Evolutionary conservation across 2,797 vertebrate genomes (phyloP).

Genomic region (Clarias laeviceps): DNA sequence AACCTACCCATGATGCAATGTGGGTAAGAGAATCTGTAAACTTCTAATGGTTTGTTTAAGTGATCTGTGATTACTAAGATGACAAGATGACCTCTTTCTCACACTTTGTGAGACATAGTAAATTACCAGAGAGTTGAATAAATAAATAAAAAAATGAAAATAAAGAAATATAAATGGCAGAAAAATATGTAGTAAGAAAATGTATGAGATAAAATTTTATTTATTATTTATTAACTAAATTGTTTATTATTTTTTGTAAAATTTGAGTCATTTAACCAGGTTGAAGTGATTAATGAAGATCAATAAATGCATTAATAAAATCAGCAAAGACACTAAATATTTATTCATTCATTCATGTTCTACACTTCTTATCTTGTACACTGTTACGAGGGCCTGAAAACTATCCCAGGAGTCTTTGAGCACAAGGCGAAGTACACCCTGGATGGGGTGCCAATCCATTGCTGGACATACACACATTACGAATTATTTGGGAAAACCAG

Average conservation of each 20-base stretch:
- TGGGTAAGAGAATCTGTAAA: neutral
- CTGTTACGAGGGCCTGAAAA: no score
- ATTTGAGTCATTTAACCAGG: neutral
- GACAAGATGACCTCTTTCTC: neutral
- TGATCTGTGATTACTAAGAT: neutral
- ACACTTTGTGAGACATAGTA: neutral
- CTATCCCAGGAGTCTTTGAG: no score
- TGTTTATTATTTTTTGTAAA: neutral
- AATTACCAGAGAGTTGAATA: neutral
- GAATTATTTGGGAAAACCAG: no score
- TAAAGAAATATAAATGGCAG: neutral
- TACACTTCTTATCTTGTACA: no score
- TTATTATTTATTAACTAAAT: neutral
- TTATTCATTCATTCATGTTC: neutral
- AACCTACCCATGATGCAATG: slow-evolving; percentile 5
- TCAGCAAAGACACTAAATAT: neutral
- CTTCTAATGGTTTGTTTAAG: slow-evolving; percentile 3
- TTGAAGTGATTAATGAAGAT: neutral
- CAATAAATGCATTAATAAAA: neutral
- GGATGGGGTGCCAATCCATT: no score
- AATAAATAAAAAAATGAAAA: neutral
- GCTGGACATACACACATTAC: no score
- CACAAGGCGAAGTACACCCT: no score
- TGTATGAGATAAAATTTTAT: neutral
- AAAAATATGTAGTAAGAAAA: neutral